Evolutionary conservation across 2,797 vertebrate genomes (phyloP).

Genomic region (Hydrocynus forskahlii): DNA sequence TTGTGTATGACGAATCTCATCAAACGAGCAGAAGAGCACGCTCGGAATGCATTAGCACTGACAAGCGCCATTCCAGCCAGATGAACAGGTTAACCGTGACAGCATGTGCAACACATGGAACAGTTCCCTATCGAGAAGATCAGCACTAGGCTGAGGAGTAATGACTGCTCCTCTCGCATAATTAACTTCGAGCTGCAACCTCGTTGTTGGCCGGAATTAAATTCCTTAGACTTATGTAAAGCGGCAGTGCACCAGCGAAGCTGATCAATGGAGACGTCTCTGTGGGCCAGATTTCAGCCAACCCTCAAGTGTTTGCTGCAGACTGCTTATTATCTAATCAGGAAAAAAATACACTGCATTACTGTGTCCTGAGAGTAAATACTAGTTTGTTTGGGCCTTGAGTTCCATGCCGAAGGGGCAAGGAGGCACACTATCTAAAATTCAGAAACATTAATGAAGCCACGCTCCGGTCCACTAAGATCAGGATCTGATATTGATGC

Average conservation of each 20-base stretch:
- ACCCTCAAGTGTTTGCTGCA: conserved; percentile 69
- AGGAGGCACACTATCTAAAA: not conserved
- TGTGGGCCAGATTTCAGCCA: conserved; percentile 71
- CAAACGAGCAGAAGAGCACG: conserved; percentile 50
- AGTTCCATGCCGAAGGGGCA: not conserved
- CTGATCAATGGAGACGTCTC: conserved; percentile 71
- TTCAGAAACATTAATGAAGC: conserved; percentile 9
- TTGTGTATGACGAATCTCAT: conserved; percentile 32
- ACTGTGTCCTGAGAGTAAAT: conserved; percentile 60
- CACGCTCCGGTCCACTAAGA: conserved; percentile 31
- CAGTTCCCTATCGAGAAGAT: conserved; percentile 59
- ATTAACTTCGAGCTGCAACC: conserved; percentile 67
- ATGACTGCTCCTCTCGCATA: conserved; percentile 68
- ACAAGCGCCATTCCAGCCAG: conserved; percentile 54
- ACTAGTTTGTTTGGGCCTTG: conserved; percentile 38
- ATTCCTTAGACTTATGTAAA: conserved; percentile 73
- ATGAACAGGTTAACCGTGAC: conserved; percentile 36
- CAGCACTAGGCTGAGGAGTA: conserved; percentile 74
- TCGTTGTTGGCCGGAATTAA: conserved; percentile 71
- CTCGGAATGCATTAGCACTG: conserved; percentile 38
- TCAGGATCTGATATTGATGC: conserved; percentile 58
- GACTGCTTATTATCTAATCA: conserved; percentile 71
- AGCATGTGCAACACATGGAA: conserved; percentile 40
- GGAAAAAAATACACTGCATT: conserved; percentile 54
- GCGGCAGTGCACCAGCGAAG: conserved; percentile 63